Percentiles rank a stretch among this genome's conserved stretches.
These are phyloP conservation scores for Blastobasis adustella DNA, from an alignment of 2,888 invertebrate genomes.

Conservation along the genomic window DNA sequence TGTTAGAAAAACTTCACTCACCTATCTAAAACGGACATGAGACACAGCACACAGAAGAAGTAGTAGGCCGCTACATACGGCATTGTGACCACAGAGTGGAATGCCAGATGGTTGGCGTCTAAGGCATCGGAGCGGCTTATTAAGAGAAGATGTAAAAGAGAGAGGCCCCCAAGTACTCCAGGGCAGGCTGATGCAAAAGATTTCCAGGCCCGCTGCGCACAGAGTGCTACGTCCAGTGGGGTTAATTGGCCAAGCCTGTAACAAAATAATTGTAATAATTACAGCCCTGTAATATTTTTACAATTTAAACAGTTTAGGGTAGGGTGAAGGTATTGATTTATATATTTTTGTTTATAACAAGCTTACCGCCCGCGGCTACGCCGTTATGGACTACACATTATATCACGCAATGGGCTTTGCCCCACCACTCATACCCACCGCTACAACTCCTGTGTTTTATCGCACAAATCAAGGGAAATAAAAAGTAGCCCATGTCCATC, in stretches of 20 bases:
- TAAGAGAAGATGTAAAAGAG: slow-evolving; percentile 74
- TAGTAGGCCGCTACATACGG: slow-evolving; percentile 72
- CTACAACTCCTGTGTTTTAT: too few relatives aligned
- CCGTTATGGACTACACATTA: too few relatives aligned
- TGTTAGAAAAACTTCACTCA: slow-evolving; percentile 27
- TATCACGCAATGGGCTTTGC: too few relatives aligned
- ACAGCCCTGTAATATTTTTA: neutral
- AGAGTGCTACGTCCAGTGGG: slow-evolving; percentile 71
- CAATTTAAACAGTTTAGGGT: too few relatives aligned
- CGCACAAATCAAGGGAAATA: too few relatives aligned
- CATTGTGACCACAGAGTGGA: slow-evolving; percentile 66
- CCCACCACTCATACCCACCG: too few relatives aligned
- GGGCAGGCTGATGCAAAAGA: slow-evolving; percentile 72
- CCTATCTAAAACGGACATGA: slow-evolving; percentile 77
- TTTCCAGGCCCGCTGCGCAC: slow-evolving; percentile 65
- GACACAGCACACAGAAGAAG: slow-evolving; percentile 72
- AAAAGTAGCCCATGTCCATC: too few relatives aligned
- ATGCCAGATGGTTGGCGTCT: slow-evolving; percentile 61
- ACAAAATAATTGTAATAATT: neutral
- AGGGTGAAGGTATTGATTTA: too few relatives aligned
- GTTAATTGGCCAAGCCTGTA: slow-evolving; percentile 58
- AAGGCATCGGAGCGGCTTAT: slow-evolving; percentile 68
- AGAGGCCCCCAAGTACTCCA: slow-evolving; percentile 75
- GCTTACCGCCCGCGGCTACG: too few relatives aligned
- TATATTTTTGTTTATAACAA: too few relatives aligned